These are phyloP conservation scores for Picus viridis DNA, from an alignment of 2,797 vertebrate genomes.

Conservation along the genomic window DNA sequence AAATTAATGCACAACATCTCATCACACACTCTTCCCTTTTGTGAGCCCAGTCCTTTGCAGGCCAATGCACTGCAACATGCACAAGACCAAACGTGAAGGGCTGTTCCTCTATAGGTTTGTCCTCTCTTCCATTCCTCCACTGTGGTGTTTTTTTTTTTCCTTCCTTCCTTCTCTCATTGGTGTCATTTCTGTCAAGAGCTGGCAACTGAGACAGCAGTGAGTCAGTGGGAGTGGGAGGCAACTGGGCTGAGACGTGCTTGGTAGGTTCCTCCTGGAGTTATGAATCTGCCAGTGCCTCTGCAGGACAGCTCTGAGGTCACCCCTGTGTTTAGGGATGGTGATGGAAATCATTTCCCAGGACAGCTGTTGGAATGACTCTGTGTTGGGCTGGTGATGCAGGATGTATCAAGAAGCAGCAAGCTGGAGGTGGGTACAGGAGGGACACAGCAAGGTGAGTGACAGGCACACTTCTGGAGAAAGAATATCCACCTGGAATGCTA, in stretches of 20 bases:
- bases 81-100: not conserved
- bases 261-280: not conserved
- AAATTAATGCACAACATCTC: no score
- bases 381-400: not conserved
- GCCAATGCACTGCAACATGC: not conserved
- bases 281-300: not conserved
- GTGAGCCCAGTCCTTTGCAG: not conserved
- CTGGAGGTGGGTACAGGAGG: not conserved
- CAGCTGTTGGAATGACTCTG: not conserved
- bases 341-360: not conserved
- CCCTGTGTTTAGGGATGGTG: not conserved
- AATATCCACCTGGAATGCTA: not conserved
- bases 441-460: not conserved
- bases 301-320: not conserved
- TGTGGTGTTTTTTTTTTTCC: not conserved
- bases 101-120: not conserved
- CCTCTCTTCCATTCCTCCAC: not conserved
- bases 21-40: not conserved
- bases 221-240: not conserved
- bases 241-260: not conserved
- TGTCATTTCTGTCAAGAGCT: not conserved
- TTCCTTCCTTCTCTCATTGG: not conserved
- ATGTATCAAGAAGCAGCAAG: not conserved
- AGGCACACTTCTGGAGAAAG: not conserved
- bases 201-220: not conserved